Conservation (phyloP, 2,888 invertebrate species). For the Asteroscopus sphinx region DNA sequence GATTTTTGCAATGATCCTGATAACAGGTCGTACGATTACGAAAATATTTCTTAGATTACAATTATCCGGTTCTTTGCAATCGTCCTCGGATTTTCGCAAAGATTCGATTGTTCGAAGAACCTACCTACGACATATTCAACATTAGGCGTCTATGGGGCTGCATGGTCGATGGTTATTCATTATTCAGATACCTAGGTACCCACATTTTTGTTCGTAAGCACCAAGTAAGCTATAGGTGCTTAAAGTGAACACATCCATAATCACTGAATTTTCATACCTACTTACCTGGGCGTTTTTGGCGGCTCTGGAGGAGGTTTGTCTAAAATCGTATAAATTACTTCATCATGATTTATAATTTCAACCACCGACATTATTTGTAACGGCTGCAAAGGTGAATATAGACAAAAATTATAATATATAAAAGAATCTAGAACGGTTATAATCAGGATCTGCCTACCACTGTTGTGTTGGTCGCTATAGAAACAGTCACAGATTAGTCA, state of each 20-base stretch:
- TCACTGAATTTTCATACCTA: neutral
- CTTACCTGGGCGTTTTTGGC: conserved; percentile 87
- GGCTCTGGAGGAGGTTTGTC: conserved; percentile 84
- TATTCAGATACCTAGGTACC: too few relatives aligned
- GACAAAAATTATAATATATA: conserved; percentile 13
- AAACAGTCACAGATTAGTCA: conserved; percentile 7
- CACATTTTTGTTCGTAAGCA: too few relatives aligned
- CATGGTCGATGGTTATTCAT: too few relatives aligned
- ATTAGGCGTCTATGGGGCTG: too few relatives aligned
- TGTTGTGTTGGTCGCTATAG: conserved; percentile 23
- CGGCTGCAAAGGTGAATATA: neutral
- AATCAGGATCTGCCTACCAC: too few relatives aligned
- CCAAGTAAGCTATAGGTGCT: neutral
- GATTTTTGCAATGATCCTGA: too few relatives aligned
- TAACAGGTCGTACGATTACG: too few relatives aligned
- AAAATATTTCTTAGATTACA: too few relatives aligned
- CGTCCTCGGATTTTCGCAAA: too few relatives aligned
- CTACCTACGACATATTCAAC: too few relatives aligned
- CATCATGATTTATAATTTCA: conserved; percentile 91
- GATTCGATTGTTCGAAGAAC: too few relatives aligned
- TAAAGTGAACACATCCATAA: neutral
- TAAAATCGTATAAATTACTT: conserved; percentile 91
- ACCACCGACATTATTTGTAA: conserved; percentile 90
- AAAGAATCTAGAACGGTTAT: conserved; percentile 16
- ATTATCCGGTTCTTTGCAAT: too few relatives aligned